These are phyloP conservation scores for Ericerus pela DNA, from an alignment of 1,140 invertebrate genomes.

Conservation along the genomic window DNA sequence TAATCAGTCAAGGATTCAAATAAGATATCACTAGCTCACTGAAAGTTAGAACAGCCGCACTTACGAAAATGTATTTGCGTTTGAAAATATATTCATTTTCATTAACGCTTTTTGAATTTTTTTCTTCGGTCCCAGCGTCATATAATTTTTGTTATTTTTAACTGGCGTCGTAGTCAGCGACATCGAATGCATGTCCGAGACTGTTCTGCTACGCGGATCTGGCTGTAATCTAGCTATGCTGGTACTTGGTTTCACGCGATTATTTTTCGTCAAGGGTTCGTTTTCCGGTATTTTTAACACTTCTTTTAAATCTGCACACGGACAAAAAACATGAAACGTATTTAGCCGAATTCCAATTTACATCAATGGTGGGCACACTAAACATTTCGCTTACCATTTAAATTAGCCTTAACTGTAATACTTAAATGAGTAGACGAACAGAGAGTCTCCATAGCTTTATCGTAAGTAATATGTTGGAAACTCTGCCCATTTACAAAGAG, in stretches of 20 bases:
- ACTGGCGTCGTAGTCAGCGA: neutral
- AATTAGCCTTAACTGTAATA: constrained; percentile 93
- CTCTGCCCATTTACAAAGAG: constrained; percentile 94
- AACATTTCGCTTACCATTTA: constrained; percentile 44
- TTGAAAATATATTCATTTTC: constrained; percentile 82
- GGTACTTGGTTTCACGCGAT: constrained; percentile 34
- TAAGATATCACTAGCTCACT: neutral
- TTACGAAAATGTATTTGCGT: constrained; percentile 50
- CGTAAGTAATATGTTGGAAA: constrained; percentile 80
- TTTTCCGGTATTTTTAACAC: constrained; percentile 75
- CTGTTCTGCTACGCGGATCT: constrained; percentile 37
- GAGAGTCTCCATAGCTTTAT: constrained; percentile 80
- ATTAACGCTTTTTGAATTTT: constrained; percentile 73
- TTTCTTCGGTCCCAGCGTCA: constrained; percentile 71
- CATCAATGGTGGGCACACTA: too few species aligned
- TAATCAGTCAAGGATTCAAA: constrained; percentile 14
- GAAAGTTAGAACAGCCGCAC: constrained; percentile 30
- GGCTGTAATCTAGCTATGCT: constrained; percentile 44
- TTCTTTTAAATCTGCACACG: constrained; percentile 50
- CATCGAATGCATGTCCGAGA: neutral
- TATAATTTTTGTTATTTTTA: constrained; percentile 42
- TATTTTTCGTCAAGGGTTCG: constrained; percentile 43
- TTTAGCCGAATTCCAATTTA: neutral
- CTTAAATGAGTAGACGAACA: constrained; percentile 86
- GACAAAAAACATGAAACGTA: neutral